Evolutionary conservation across 2,797 vertebrate species (phyloP), one percentile per base, ranked within the genome.

Genomic region (Merluccius polli): DNA sequence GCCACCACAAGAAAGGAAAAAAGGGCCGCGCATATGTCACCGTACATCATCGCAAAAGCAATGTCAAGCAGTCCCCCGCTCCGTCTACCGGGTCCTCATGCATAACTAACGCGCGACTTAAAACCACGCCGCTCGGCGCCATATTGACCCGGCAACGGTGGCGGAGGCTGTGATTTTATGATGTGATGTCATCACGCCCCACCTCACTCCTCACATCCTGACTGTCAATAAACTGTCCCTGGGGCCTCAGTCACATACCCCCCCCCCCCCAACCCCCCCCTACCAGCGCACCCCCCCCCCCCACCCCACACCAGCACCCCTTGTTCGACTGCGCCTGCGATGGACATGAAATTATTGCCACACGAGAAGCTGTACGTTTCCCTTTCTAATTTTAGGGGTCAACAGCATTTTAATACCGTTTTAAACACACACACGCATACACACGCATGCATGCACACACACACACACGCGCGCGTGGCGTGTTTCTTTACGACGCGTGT

Each of bases 401-500:
- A 90, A 93, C 94, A 95, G 93, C 94, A 93, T 95, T 97, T 95
- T 95, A 97, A 97, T 96, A 95, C 90, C 93, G 94, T 94, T 96
- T 96, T 93, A 96, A 96, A 94, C 92, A 96, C 96, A 95, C 94
- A 94, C 93, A 93, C 93, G 94, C 48, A n/a, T 18, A 44, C 41
- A 44, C 41, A 13, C 8, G 33, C 33, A 35, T 8, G 10, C 36
- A 38, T 12, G 36, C 36, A 38, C 36, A 38, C 36, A 38, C 10
- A 35, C 33, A 35, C 33, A 7, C 36, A n/a, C 6, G 48, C 7
- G 6, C 9, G 48, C 48, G 36, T 12, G 86, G 44, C 1, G 44
- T 48, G 44, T 48, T 93, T 94, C 96, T 98, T 98, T 97, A 98
- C 97, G 95, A 95, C 92, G 95, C 95, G 94, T 93, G 94, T 97